phyloP scores from a whole-genome alignment of 2,797 vertebrate genomes.

The Enteromius treurensis region DNA sequence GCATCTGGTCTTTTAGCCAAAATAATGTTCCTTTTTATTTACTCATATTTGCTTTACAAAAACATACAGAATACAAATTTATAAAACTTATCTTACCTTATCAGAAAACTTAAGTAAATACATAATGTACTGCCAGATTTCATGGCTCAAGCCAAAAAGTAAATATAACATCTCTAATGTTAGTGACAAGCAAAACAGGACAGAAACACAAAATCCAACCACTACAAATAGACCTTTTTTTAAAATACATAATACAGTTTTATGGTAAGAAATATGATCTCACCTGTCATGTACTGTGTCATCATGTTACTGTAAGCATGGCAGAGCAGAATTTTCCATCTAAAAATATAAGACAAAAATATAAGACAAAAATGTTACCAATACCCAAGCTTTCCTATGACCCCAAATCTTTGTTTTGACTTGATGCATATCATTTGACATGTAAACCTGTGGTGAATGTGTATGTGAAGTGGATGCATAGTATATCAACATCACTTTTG shows the following conservation, averaged over 20 bases:
- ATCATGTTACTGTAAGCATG: not conserved
- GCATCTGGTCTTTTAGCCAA: not conserved
- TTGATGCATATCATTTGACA: constrained; percentile 14
- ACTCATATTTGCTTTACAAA: not conserved
- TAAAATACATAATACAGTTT: not conserved
- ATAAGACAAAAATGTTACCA: too few relatives aligned
- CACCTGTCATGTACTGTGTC: too few relatives aligned
- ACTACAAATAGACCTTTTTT: not conserved
- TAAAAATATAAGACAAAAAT: not conserved
- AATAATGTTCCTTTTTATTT: not conserved
- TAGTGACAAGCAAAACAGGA: not conserved
- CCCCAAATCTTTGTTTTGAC: constrained; percentile 36
- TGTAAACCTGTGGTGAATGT: constrained; percentile 54
- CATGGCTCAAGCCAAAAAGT: not conserved
- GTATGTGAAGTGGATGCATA: constrained; percentile 51
- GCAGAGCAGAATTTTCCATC: not conserved
- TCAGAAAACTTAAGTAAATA: not conserved
- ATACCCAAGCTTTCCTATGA: not conserved
- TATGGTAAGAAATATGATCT: not conserved
- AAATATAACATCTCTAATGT: not conserved
- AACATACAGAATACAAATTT: not conserved
- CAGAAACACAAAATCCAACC: not conserved
- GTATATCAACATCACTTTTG: constrained; percentile 55
- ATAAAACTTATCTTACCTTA: not conserved
- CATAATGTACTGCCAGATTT: not conserved